These are phyloP conservation scores for Montipora efflorescens DNA, from an alignment of 64 coral and sea anemone genomes.

Conservation along the genomic window DNA sequence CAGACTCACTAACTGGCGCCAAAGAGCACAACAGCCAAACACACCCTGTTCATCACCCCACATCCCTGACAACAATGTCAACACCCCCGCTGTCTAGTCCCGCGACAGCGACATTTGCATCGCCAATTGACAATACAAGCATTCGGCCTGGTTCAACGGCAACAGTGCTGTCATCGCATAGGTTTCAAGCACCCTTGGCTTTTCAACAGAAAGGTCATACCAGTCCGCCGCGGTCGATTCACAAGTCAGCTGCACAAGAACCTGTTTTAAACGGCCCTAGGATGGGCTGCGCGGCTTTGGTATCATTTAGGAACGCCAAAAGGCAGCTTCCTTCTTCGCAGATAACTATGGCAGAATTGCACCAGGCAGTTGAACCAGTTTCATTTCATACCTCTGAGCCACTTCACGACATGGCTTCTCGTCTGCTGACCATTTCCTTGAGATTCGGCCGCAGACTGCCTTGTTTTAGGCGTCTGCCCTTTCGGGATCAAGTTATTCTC, in stretches of 20 bases:
- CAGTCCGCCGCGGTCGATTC: background rate
- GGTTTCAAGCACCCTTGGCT: background rate
- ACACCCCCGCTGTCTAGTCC: background rate
- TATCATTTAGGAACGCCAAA: slow-evolving; percentile 24
- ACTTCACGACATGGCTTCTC: slow-evolving; percentile 71
- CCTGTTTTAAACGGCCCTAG: slow-evolving; percentile 3
- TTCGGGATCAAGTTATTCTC: slow-evolving; percentile 96
- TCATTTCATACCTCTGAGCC: slow-evolving; percentile 72
- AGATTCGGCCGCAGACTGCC: slow-evolving; percentile 86
- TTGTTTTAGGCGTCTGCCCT: slow-evolving; percentile 81
- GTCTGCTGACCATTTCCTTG: slow-evolving; percentile 73
- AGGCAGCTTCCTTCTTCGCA: background rate
- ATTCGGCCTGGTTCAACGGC: background rate
- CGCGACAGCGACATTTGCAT: background rate
- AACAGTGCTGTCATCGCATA: slow-evolving; percentile 11
- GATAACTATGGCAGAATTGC: slow-evolving; percentile 62
- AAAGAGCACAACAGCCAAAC: background rate
- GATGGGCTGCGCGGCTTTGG: background rate
- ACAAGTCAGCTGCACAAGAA: background rate
- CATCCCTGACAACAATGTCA: slow-evolving; percentile 34
- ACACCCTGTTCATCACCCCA: background rate
- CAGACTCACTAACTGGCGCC: background rate
- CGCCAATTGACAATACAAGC: background rate
- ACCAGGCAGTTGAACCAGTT: slow-evolving; percentile 81
- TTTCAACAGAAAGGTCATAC: slow-evolving; percentile 36